Base-by-base conservation (phyloP, 2,797 vertebrate genomes). In the Valencia hispanica region DNA sequence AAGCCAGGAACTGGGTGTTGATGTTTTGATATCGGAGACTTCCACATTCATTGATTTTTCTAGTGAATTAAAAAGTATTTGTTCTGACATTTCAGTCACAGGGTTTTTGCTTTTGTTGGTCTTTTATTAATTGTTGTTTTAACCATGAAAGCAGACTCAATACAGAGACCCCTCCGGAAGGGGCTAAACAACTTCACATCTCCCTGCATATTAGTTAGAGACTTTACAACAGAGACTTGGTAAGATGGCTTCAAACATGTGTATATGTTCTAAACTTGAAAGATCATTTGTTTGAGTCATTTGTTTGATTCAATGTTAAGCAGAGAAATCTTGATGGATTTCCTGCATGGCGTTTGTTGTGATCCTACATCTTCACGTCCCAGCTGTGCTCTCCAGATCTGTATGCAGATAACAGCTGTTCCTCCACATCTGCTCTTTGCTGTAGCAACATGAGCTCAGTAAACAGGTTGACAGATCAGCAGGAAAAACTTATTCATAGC, bases 401-500 rank as follows among this genome's bases (percentile, higher is more conserved):
- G 80, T 47, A 39, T 71, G 76, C 80, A 72, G 68, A 34, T 45
- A 87, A 53, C 72, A 85, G 83, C 79, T 90, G 85, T 84, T 80
- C 34, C 84, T n/a, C 22, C 63, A n/a, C 22, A 39, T 89, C 73
- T 79, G 80, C 77, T 17, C 65, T 79, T 75, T 70, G 69, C 79
- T 84, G 72, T 45, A 79, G 81, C 81, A 79, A 79, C 82, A 83
- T 79, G 79, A 75, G 73, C 80, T 88, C 79, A 30, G 74, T 74
- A 72, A 51, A 39, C 86, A 88, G 80, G 79, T 84, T 82, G 79
- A 86, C 82, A 53, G 80, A 32, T 77, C 83, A 36, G 76, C 39
- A 75, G 73, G 86, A 34, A 85, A 88, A 90, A 91, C 84, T 43
- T 87, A 84, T 78, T 65, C 81, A 36, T n/a, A 27, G 65, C 12